A percentile compares a stretch with the other conserved stretches of the same genome.
Evolutionary conservation across 1,140 invertebrate genomes (phyloP).

Genomic region (Leptinotarsa undecemlineata): DNA sequence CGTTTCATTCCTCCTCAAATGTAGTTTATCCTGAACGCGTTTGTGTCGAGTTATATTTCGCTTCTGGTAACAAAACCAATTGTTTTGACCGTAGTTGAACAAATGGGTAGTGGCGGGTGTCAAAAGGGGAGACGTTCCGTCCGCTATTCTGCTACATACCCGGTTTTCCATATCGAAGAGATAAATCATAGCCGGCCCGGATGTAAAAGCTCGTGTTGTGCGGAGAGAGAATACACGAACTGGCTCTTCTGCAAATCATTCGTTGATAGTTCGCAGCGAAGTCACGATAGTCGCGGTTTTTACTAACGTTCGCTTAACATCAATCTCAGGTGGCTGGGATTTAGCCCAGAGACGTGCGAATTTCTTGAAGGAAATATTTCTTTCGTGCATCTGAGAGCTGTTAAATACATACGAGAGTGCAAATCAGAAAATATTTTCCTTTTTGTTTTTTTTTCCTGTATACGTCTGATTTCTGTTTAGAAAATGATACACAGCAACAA

Average conservation of each 20-base stretch:
- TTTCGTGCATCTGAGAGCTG: too few species aligned
- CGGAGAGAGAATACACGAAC: conserved; percentile 6
- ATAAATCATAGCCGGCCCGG: conserved; percentile 20
- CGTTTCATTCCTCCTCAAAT: neutral
- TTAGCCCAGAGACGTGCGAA: conserved; percentile 3
- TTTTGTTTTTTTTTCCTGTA: too few species aligned
- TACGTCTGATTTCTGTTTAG: too few species aligned
- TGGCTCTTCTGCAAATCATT: conserved; percentile 14
- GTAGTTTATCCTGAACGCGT: neutral
- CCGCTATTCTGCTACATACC: conserved; percentile 14
- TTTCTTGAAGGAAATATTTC: too few species aligned
- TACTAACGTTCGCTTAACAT: neutral
- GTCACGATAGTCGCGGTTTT: conserved; percentile 5
- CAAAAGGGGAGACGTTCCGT: conserved; percentile 5
- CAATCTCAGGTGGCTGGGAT: neutral
- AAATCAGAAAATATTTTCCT: too few species aligned
- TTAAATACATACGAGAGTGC: too few species aligned
- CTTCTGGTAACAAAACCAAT: conserved; percentile 15
- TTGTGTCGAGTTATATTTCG: conserved; percentile 16
- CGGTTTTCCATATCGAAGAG: conserved; percentile 13
- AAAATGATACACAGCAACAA: too few species aligned
- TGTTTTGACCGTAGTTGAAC: conserved; percentile 6
- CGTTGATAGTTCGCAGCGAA: neutral
- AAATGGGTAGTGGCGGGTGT: neutral
- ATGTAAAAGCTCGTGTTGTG: conserved; percentile 5